Evolutionary conservation across 2,797 vertebrate genomes (phyloP), one percentile per base, ranked within the genome.

Genomic region (Sarcophilus harrisii): DNA sequence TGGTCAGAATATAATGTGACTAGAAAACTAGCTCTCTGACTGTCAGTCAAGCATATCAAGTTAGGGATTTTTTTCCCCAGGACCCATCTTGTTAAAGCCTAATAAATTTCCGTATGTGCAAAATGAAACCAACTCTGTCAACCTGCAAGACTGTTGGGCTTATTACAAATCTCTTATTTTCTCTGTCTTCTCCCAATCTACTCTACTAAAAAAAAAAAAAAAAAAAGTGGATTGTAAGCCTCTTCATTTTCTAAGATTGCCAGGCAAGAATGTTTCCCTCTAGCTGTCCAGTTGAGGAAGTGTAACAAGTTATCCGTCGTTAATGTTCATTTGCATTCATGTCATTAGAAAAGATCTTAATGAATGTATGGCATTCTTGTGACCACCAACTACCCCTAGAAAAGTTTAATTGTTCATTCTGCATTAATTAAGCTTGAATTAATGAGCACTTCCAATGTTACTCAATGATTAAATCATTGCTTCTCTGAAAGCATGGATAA

Each of bases 371-470:
- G 59, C 52, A 97, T 96, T 98, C 97, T 92, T 94, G 91, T 93
- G 3, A 14, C 94, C 98, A 96, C 96, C 95, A 97, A 92, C 97
- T n/a, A 95, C 66, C 90, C 32, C 95, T 87, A 97, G 59, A 97
- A 96, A 98, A 98, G 93, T 98, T 98, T 96, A 98, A 98, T 98
- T 98, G 97, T 98, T 94, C 92, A 91, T 98, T 98, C 95, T 97
- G 97, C 97, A 98, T 98, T 98, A 98, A 98, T 98, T 98, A 98
- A 98, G 96, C 96, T 97, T 98, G 98, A 98, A 96, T 98, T 98
- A 98, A 98, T 98, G 97, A 98, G 97, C 96, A 97, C 96, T 98
- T 98, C 94, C 96, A 97, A 94, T 96, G 96, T 98, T 98, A 98
- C 97, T 98, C 97, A 96, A 97, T 94, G 98, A 97, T 97, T 97